Conservation (phyloP, 1,140 invertebrate species). For the Drosophila jambulina region DNA sequence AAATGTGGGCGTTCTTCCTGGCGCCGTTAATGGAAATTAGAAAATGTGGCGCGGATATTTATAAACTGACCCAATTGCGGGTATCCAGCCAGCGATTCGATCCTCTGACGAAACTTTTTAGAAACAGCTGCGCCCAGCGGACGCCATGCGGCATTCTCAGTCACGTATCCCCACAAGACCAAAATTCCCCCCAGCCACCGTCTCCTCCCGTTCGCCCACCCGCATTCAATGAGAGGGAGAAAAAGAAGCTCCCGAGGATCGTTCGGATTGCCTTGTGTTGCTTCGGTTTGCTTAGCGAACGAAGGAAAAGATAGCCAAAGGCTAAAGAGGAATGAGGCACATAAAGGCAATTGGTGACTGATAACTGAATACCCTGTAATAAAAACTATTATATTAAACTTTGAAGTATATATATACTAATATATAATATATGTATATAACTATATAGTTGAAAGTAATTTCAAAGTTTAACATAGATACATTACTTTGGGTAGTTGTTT, state of each 20-base stretch:
- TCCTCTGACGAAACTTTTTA: constrained; percentile 66
- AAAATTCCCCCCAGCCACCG: background rate
- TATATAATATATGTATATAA: background rate
- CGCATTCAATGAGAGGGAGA: background rate
- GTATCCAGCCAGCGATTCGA: constrained; percentile 58
- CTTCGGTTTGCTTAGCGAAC: constrained; percentile 17
- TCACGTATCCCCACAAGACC: constrained; percentile 30
- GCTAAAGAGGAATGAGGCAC: constrained; percentile 5
- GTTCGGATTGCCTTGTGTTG: constrained; percentile 8
- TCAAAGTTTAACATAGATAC: background rate
- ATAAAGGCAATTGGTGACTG: background rate
- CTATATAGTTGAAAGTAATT: background rate
- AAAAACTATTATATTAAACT: background rate
- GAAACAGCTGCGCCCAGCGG: constrained; percentile 51
- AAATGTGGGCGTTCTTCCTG: constrained; percentile 47
- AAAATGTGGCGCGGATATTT: constrained; percentile 64
- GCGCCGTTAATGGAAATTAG: constrained; percentile 57
- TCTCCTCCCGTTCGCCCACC: background rate
- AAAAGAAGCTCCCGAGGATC: constrained; percentile 23
- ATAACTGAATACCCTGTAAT: constrained; percentile 8
- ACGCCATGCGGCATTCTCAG: constrained; percentile 13
- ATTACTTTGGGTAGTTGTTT: background rate
- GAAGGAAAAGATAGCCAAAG: constrained; percentile 39
- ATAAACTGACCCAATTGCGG: constrained; percentile 73
- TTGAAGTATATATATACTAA: background rate